phyloP scores from a whole-genome alignment of 2,888 invertebrate genomes.

The Ypsolopha scabrella region DNA sequence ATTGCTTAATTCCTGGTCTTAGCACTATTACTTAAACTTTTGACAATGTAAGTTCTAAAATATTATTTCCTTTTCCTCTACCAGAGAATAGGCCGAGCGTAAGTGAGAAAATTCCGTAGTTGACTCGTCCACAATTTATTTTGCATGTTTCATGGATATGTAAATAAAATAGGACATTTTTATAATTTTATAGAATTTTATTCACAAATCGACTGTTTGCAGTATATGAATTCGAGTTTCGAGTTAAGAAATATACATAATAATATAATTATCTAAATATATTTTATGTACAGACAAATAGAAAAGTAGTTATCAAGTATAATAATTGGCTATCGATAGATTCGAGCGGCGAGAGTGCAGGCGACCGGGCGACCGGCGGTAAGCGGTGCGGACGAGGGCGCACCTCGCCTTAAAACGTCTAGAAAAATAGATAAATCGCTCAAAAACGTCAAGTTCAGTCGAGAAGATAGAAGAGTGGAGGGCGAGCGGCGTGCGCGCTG shows the following conservation, averaged over 20 bases:
- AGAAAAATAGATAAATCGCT: slow-evolving; percentile 71
- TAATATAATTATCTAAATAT: slow-evolving; percentile 68
- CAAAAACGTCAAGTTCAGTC: slow-evolving; percentile 69
- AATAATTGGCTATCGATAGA: slow-evolving; percentile 68
- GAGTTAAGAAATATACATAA: slow-evolving; percentile 69
- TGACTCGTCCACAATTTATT: not conserved
- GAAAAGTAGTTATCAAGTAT: slow-evolving; percentile 65
- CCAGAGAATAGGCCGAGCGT: too few species aligned
- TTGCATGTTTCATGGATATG: not conserved
- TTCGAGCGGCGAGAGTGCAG: slow-evolving; percentile 66
- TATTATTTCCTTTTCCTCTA: too few species aligned
- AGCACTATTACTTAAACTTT: too few species aligned
- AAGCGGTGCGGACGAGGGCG: slow-evolving; percentile 67
- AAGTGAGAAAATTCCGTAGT: too few species aligned
- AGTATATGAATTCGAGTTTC: slow-evolving; percentile 68
- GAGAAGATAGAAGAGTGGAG: slow-evolving; percentile 56
- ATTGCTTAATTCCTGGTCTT: too few species aligned
- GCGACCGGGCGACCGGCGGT: slow-evolving; percentile 65
- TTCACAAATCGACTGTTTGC: slow-evolving; percentile 67
- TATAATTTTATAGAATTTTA: slow-evolving; percentile 28
- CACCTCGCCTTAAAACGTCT: slow-evolving; percentile 68
- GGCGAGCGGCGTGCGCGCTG: slow-evolving; percentile 16
- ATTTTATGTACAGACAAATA: slow-evolving; percentile 70
- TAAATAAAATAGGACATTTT: not conserved
- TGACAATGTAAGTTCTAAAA: too few species aligned